Base-by-base conservation (phyloP, 2,113 vertebrate genomes). In the Thomomys bottae region DNA sequence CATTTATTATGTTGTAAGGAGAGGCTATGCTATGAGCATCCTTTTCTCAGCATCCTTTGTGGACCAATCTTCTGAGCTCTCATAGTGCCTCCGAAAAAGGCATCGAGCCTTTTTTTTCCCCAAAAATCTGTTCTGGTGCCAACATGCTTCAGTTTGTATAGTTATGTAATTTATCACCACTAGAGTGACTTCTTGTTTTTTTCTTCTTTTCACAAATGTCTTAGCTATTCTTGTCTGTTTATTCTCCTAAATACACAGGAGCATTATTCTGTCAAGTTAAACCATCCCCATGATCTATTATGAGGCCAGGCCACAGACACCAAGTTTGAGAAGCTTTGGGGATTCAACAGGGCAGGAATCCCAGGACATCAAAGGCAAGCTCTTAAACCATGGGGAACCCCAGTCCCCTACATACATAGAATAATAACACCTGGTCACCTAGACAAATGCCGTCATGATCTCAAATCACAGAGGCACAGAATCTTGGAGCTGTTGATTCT, bases 121-220 rank as follows among this genome's bases (percentile, higher is more conserved):
- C 49, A 12, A 4, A 91, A 75, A 66, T 54, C 70, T 54, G 85
- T 42, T 4, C n/a, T 12, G 12, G 18, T 18, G 71, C 64, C 90
- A 63, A 2, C 9, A 36, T 54, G 82, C n/a, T 88, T 88, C 66
- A 18, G 7, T 71, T 28, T 23, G 0, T 57, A 38, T 36, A 18
- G 1, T 85, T 92, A 23, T 15, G n/a, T 67, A 67, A 85, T 38
- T 84, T 57, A 75, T 78, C 72, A 40, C 26, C 8, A n/a, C 34
- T 57, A 67, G 9, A 63, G 64, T 73, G 32, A 15, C 54, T 85
- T 88, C 76, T 61, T 89, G 89, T n/a, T 86, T 75, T 24, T 32
- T 87, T 89, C 85, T 88, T 61, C 6, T 76, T 92, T 92, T 68
- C 49, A 83, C 64, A 85, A 83, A 75, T 40, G 26, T 18, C 76